These are phyloP conservation scores for Rostratula benghalensis DNA, from an alignment of 2,113 vertebrate genomes.

Conservation along the genomic window DNA sequence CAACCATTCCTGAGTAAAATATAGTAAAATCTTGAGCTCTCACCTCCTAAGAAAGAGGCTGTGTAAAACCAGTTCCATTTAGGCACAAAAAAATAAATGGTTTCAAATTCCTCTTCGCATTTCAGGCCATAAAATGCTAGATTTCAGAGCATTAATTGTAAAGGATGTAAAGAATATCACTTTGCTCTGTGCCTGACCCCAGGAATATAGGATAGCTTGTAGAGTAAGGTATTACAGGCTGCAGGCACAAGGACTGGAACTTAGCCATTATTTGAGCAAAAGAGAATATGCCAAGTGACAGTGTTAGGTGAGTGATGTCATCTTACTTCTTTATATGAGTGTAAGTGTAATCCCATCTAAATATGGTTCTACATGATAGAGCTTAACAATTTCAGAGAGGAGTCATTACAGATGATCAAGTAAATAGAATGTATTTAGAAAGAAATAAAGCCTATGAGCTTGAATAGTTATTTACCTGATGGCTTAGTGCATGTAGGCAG, in stretches of 20 bases:
- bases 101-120: not conserved
- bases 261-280: not conserved
- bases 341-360: not conserved
- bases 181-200: conserved; percentile 8
- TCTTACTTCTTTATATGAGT: not conserved
- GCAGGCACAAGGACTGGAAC: not conserved
- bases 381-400: conserved; percentile 15
- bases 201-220: not conserved
- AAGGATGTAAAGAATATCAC: not conserved
- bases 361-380: not conserved
- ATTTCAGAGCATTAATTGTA: conserved; percentile 27
- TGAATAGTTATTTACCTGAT: not conserved
- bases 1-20: not conserved
- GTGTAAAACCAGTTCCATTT: not conserved
- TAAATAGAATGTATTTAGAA: conserved; percentile 27
- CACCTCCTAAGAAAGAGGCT: not conserved
- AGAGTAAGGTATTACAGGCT: conserved; percentile 18
- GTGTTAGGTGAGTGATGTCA: not conserved
- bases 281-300: conserved; percentile 9
- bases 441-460: not conserved
- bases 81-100: not conserved
- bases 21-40: not conserved
- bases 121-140: not conserved
- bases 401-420: not conserved
- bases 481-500: not conserved